Conservation (phyloP, 2,888 invertebrate species). For the Schizaphis graminum region DNA sequence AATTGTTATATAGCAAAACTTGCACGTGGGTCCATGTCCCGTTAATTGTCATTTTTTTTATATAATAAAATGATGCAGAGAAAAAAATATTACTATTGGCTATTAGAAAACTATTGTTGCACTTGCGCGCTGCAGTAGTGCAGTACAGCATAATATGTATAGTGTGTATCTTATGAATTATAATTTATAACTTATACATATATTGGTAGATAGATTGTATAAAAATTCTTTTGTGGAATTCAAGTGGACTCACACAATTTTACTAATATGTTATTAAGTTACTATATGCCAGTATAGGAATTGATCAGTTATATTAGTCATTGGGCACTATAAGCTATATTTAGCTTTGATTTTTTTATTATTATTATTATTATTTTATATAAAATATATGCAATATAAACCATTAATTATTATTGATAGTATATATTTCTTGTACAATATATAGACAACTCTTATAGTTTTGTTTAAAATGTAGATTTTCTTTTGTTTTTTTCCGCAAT, state of each 20-base stretch:
- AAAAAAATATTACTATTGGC: not conserved
- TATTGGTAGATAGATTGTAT: too few species aligned
- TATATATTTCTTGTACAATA: not conserved
- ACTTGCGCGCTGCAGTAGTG: not conserved
- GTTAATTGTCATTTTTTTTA: not conserved
- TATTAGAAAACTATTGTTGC: not conserved
- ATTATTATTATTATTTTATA: not conserved
- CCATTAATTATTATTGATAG: not conserved
- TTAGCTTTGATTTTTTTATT: not conserved
- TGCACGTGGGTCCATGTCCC: constrained; percentile 1
- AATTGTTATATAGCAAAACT: not conserved
- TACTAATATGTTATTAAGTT: not conserved
- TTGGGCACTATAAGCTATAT: not conserved
- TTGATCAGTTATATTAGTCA: not conserved
- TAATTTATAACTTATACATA: not conserved
- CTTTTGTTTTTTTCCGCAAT: not conserved
- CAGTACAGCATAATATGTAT: not conserved
- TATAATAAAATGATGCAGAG: not conserved
- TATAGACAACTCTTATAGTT: not conserved
- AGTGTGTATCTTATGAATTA: not conserved
- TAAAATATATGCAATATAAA: not conserved
- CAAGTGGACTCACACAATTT: not conserved
- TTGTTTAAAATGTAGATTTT: not conserved
- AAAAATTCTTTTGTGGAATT: not conserved
- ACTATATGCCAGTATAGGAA: not conserved